Evolutionary conservation across 1,140 invertebrate species (phyloP), one percentile per base, ranked within the genome.

Genomic region (Sipha flava): DNA sequence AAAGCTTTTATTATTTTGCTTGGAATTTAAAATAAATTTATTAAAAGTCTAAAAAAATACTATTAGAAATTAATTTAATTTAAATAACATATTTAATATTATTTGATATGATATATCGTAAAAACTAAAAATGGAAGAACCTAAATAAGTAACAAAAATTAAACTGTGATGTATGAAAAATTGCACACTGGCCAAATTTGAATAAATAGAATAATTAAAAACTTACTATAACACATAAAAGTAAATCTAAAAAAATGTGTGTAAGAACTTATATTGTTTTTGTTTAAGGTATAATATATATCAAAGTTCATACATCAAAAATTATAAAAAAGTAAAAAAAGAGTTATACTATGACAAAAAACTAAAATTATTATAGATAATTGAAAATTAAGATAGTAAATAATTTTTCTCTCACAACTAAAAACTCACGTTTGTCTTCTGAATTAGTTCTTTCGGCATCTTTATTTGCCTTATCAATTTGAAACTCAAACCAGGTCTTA

Each of bases 121-220:
- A n/a, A n/a, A n/a, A n/a, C n/a, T n/a, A n/a, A n/a, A n/a, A 77
- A 77, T 77, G 73, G 73, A 77, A 77, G 73, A 77, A 77, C 73
- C 59, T 77, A 77, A 77, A 75, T 54, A 66, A 66, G 37, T 66
- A 6, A 18, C 18, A 77, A 77, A 47, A 43, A 59, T 59, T 9
- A 7, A 57, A 43, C 37, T 68, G n/a, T 21, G 21, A 52, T 5
- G 45, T 47, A 1, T 16, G 16, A 59, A 59, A 59, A 5, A 59
- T 59, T 14, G 2, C 47, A 47, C n/a, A 70, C 7, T 57, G 10
- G 4, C 10, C 10, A 6, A 10, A 40, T 6, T 40, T 40, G 37
- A 40, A 40, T 6, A 40, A 6, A 40, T 40, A 40, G 10, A 40
- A 40, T 40, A n/a, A n/a, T n/a, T n/a, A n/a, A n/a, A n/a, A n/a